Percentiles rank a stretch among this genome's conserved stretches.
These are phyloP conservation scores for Melanitta fusca DNA, from an alignment of 2,797 vertebrate genomes.

Conservation along the genomic window DNA sequence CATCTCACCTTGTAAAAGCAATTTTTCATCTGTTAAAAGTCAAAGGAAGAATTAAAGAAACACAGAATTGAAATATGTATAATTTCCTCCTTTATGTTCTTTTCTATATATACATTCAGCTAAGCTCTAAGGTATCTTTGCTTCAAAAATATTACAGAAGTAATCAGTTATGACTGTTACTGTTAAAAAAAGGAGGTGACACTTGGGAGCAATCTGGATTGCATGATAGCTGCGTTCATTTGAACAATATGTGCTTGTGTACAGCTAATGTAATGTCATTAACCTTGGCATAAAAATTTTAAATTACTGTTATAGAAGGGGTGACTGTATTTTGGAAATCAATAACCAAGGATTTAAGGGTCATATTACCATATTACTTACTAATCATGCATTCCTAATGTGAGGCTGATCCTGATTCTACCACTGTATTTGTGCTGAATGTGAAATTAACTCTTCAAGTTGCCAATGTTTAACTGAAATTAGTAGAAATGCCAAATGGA, in stretches of 20 bases:
- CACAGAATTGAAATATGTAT: slow-evolving; percentile 15
- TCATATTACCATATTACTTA: slow-evolving; percentile 24
- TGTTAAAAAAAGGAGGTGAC: slow-evolving; percentile 28
- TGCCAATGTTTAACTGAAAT: not conserved
- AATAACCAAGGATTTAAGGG: slow-evolving; percentile 19
- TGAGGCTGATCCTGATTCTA: slow-evolving; percentile 9
- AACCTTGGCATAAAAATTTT: slow-evolving; percentile 44
- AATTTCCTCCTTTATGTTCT: slow-evolving; percentile 25
- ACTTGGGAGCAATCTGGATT: slow-evolving; percentile 29
- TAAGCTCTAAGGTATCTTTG: not conserved
- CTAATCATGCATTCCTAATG: slow-evolving; percentile 7
- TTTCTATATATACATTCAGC: not conserved
- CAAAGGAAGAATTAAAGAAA: slow-evolving; percentile 41
- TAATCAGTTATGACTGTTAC: not conserved
- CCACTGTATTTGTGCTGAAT: not conserved
- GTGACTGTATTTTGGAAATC: slow-evolving; percentile 35
- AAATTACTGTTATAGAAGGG: not conserved
- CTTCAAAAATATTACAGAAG: slow-evolving; percentile 32
- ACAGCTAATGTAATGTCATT: slow-evolving; percentile 37
- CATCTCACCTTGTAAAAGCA: not conserved
- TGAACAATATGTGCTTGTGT: slow-evolving; percentile 8
- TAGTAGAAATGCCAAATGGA: not conserved
- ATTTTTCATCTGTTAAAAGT: slow-evolving; percentile 36
- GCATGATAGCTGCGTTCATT: not conserved
- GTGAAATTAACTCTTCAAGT: not conserved